Evolutionary conservation across 2,113 vertebrate genomes (phyloP), one percentile per base, ranked within the genome.

Genomic region (Mesoclemmys tuberculata): DNA sequence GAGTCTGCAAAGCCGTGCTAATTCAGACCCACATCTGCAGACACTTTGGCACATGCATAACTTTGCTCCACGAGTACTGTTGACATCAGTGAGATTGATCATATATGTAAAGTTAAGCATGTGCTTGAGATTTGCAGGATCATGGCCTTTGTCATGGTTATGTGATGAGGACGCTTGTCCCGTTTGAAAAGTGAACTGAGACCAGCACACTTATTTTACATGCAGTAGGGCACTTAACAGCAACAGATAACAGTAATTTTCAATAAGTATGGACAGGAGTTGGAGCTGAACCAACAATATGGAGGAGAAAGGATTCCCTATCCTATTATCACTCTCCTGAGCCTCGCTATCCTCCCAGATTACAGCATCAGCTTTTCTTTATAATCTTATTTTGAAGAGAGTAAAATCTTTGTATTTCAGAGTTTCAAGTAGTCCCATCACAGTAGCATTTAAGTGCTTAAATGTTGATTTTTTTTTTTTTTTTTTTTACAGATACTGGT

Each of bases 401-500:
- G 21, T 24, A 83, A 56, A 77, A 71, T 38, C 35, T 83, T 19
- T 41, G 1, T 87, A 87, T 77, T 14, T 19, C 10, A 56, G 0
- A 8, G 75, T 84, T 86, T 84, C 71, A 91, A 10, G 64, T 71
- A 38, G 9, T 18, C 19, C 35, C 64, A 71, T n/a, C 64, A 38
- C 64, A 38, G 16, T 71, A 71, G 22, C 46, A 54, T 3, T 75
- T 10, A 78, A 56, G 27, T 83, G 29, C 44, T 91, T 56, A 89
- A 91, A 64, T 64, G 26, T 48, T 83, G 49, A 79, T 27, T 82
- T 85, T 2, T 81, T 94, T 94, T 27, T 82, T 85, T 2, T 81
- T 94, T 94, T n/a, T n/a, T n/a, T n/a, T n/a, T 85, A 92, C 51
- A 85, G 80, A 93, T 93, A 35, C 24, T 6, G 85, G 14, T 80